Base-by-base conservation (phyloP, 2,113 vertebrate species). In the Boleophthalmus pectinirostris region DNA sequence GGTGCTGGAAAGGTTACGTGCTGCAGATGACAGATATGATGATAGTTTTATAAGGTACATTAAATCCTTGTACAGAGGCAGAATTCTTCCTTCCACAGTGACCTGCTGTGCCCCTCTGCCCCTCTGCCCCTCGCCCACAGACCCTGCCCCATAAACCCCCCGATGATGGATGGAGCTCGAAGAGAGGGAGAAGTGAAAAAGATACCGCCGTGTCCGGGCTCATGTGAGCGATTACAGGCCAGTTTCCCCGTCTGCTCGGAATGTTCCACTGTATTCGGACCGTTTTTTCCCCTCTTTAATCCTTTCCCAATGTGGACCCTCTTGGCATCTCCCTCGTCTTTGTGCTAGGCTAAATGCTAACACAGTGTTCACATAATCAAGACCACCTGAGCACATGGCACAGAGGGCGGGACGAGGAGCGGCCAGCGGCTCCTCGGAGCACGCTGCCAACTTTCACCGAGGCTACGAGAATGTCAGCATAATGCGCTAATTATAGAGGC, bases 261-360 rank as follows among this genome's bases (percentile, higher is more conserved):
- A 54, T 21, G 51, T 54, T 54, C 51, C 51, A 54, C 38, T 11
- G 38, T n/a, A 18, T 54, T 54, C 51, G 20, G 51, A 54, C 7
- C n/a, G n/a, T 6, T 54, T 54, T n/a, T 54, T 1, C 6, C 47
- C 6, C 20, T 8, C 51, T 54, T 21, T 54, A 54, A 54, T 54
- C 51, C 51, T 54, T 54, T 54, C 51, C 51, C 51, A n/a, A 54
- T 21, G 51, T 54, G 51, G 51, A 54, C 51, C 51, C 51, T 54
- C 51, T 54, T 54, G 51, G 51, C 51, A n/a, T 54, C 51, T n/a
- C 1, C 20, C 9, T n/a, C 20, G n/a, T n/a, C n/a, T 54, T 54
- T 54, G 51, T 54, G 51, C n/a, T 20, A 54, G 5, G 47, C 47
- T 51, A 51, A 51, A 51, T 20, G 16, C 47, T 51, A 5, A 18